Evolutionary conservation across 1,140 invertebrate genomes (phyloP).

Genomic region (Euglossa dilemma): DNA sequence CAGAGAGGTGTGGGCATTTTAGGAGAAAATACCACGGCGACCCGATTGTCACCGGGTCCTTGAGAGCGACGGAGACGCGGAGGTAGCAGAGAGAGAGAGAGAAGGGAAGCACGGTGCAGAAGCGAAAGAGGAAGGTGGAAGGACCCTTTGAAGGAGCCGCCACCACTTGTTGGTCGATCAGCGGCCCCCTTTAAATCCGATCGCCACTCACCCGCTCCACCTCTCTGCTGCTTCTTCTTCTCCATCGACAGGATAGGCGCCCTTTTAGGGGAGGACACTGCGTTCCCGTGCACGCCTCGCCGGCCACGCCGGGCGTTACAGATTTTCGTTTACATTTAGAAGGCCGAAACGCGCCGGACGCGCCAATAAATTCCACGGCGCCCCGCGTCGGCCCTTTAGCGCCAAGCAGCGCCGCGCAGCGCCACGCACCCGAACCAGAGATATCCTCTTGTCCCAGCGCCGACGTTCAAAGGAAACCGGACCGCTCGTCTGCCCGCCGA

Average conservation of each 20-base stretch:
- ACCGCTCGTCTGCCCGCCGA: slow-evolving; percentile 24
- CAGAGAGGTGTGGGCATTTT: slow-evolving; percentile 71
- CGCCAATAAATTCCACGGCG: slow-evolving; percentile 68
- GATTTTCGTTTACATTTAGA: slow-evolving; percentile 79
- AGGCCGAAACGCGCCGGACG: slow-evolving; percentile 61
- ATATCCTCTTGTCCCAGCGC: slow-evolving; percentile 15
- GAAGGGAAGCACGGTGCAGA: slow-evolving; percentile 8
- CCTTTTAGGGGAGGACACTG: slow-evolving; percentile 75
- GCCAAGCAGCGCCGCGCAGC: slow-evolving; percentile 41
- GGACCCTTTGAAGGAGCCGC: slow-evolving; percentile 80
- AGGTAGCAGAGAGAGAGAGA: neutral
- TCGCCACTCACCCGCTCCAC: slow-evolving; percentile 73
- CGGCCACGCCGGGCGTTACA: slow-evolving; percentile 72
- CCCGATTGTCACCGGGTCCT: slow-evolving; percentile 58
- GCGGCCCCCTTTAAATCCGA: slow-evolving; percentile 81
- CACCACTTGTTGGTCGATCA: slow-evolving; percentile 81
- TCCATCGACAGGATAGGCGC: slow-evolving; percentile 74
- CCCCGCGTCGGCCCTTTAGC: slow-evolving; percentile 62
- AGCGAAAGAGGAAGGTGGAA: slow-evolving; percentile 68
- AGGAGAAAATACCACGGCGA: slow-evolving; percentile 68
- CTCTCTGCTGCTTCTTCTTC: slow-evolving; percentile 53
- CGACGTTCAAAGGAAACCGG: slow-evolving; percentile 52
- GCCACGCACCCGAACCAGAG: neutral
- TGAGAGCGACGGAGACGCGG: neutral
- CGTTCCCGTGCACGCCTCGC: slow-evolving; percentile 75